Evolutionary conservation across 2,797 vertebrate species (phyloP), one percentile per base, ranked within the genome.

Genomic region (Leptodactylus fallax): DNA sequence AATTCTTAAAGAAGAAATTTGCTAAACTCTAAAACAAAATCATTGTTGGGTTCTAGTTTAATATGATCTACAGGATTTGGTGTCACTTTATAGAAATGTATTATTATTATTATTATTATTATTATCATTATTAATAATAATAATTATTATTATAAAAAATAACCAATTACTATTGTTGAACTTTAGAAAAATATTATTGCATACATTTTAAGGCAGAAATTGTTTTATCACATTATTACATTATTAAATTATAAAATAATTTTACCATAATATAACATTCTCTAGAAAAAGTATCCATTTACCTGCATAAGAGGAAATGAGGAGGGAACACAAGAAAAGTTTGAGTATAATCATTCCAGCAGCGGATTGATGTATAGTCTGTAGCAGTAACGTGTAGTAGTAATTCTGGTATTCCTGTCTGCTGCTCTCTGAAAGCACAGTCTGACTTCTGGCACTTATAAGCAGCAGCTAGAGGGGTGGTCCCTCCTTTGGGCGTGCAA

Each of bases 281-380:
- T 69, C 16, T 27, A 69, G 6, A 17, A 23, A 10, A 17, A 14
- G 0, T 23, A 21, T 3, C 21, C 9, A 81, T n/a, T 63, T 82
- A 89, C 87, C 87, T 82, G 79, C 79, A 55, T 82, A 72, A 6
- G 87, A 61, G 36, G 85, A 78, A 71, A 77, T 13, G 11, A 89
- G 53, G 17, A 89, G 36, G 1, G 84, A 77, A n/a, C 81, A 69
- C 5, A 86, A 25, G 17, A 83, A 17, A 58, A 85, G 3, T 51
- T 58, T 67, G 9, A 49, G 51, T 47, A 77, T 8, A 19, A 77
- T 67, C 83, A 86, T 86, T 60, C 71, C 84, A 86, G n/a, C 67
- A 23, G 74, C 56, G 21, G 49, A 10, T 49, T 36, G 71, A 14
- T 23, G 21, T 12, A 7, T 36, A 19, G 11, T 36, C 25, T 45